Percentiles rank a stretch among this genome's conserved stretches.
Evolutionary conservation across 92 coral and sea anemone species (phyloP).

Genomic region (Anthopleura xanthogrammica): DNA sequence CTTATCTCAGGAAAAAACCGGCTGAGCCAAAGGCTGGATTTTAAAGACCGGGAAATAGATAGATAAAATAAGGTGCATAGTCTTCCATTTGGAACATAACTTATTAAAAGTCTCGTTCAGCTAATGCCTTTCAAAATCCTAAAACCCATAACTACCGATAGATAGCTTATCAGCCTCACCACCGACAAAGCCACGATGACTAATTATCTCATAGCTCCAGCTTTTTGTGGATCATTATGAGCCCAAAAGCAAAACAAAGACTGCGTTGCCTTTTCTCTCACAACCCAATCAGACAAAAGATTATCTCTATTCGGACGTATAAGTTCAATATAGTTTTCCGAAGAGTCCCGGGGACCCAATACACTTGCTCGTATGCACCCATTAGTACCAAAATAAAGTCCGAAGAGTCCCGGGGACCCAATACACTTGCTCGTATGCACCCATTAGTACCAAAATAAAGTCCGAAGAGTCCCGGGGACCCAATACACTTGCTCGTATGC

Average conservation of each 20-base stretch:
- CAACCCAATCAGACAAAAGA: neutral
- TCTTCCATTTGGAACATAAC: neutral
- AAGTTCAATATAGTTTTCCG: neutral
- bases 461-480: neutral
- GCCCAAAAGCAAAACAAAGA: neutral
- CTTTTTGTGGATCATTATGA: neutral
- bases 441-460: neutral
- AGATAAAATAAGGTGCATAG: neutral
- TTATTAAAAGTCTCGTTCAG: neutral
- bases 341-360: neutral
- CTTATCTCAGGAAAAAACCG: neutral
- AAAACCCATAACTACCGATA: neutral
- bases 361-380: neutral
- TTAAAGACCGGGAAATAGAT: neutral
- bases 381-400: neutral
- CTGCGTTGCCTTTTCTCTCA: neutral
- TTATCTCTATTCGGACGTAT: neutral
- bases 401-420: neutral
- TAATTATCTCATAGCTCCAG: neutral
- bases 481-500: too few relatives aligned
- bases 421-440: too few relatives aligned
- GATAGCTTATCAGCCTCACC: neutral
- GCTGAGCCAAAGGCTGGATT: neutral
- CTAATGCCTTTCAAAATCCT: neutral
- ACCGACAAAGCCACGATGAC: constrained; percentile 1